Evolutionary conservation across 2,113 vertebrate genomes (phyloP), one percentile per base, ranked within the genome.

Genomic region (Macheiramphus alcinus): DNA sequence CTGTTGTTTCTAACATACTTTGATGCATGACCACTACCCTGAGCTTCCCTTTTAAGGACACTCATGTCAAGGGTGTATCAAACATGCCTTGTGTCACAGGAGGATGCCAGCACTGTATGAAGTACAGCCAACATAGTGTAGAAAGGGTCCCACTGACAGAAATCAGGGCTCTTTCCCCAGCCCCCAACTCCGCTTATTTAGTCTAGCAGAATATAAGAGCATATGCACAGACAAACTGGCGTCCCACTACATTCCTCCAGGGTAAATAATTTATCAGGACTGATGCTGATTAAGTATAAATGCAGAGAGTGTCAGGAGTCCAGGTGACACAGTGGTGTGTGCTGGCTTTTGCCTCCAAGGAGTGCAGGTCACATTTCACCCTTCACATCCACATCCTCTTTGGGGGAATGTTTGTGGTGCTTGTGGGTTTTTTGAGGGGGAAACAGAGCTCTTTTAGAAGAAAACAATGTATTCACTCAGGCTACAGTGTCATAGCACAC

Each of bases 281-380:
- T 65, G n/a, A 87, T 93, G 42, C 91, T 98, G 90, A 97, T 97
- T 97, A 97, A 98, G 88, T 96, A 92, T 92, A 97, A 97, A 97
- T 86, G 59, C 40, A 3, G 94, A 93, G 55, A 67, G 82, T 83
- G 80, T 97, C 94, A 94, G 94, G 55, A 97, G 91, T 47, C n/a
- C 91, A 97, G 95, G 96, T 97, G 96, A 96, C 83, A 65, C 3
- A 8, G 32, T 7, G 43, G 67, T 38, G 10, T 86, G 45, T 55
- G 32, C 74, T 97, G 83, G 62, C 29, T 96, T 98, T 97, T 72
- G 76, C 91, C 83, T 98, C 58, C 23, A 42, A 93, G 53, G 66
- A 92, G 20, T 26, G 20, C 80, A 79, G 90, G 85, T 95, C 95
- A 78, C 71, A 31, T 89, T 88, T 97, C 67, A 85, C 55, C 86